phyloP scores from a whole-genome alignment of 2,113 vertebrate species.

The Tachycineta bicolor region DNA sequence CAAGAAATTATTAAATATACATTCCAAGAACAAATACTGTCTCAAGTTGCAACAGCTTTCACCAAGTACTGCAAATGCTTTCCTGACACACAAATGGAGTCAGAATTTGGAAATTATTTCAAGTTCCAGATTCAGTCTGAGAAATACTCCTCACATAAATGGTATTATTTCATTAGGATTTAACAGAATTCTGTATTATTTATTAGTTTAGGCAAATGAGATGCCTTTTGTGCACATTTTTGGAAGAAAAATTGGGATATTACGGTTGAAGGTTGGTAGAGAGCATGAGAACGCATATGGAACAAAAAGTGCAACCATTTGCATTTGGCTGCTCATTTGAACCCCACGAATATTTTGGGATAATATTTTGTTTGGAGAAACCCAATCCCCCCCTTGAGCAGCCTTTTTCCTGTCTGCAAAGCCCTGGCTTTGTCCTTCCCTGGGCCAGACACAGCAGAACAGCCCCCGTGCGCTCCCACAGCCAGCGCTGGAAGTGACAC shows the following conservation, averaged over 20 bases:
- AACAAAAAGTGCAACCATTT: neutral
- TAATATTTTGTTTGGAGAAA: slow-evolving; percentile 58
- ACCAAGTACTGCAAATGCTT: neutral
- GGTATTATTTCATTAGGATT: neutral
- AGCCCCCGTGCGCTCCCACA: neutral
- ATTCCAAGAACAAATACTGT: neutral
- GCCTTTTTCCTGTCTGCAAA: slow-evolving; percentile 16
- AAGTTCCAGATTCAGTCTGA: neutral
- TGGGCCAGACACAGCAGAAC: neutral
- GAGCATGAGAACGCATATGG: neutral
- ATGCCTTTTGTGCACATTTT: neutral
- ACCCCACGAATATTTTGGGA: neutral
- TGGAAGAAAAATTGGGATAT: neutral
- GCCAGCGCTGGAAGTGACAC: neutral
- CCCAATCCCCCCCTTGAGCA: neutral
- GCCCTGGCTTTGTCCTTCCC: neutral
- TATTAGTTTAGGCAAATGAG: neutral
- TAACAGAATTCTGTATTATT: neutral
- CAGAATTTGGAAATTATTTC: neutral
- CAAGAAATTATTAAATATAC: neutral
- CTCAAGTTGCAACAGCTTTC: neutral
- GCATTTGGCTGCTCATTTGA: slow-evolving; percentile 7
- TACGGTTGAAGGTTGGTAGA: neutral
- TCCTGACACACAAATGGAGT: neutral
- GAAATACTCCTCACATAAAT: neutral